Evolutionary conservation across 2,113 vertebrate species (phyloP).

Genomic region (Sarotherodon lohbergeri): DNA sequence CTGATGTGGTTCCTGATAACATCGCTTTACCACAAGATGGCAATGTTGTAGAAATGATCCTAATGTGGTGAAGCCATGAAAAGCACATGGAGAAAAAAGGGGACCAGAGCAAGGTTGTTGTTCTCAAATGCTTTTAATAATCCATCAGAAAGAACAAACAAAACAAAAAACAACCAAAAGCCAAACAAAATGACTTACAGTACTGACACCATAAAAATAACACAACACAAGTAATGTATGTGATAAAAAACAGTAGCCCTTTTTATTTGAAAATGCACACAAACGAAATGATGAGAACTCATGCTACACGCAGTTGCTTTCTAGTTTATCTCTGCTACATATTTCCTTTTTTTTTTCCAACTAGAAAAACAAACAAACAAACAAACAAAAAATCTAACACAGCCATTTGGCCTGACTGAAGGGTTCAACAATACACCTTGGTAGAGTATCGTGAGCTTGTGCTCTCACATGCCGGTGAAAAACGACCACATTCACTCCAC

Average conservation of each 20-base stretch:
- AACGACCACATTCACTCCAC: slow-evolving; percentile 49
- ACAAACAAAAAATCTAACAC: slow-evolving; percentile 7
- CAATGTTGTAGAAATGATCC: slow-evolving; percentile 32
- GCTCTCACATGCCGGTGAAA: slow-evolving; percentile 57
- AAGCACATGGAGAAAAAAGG: not conserved
- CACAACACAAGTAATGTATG: slow-evolving; percentile 28
- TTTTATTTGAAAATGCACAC: slow-evolving; percentile 62
- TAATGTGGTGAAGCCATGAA: not conserved
- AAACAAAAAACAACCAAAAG: not conserved
- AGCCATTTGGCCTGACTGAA: slow-evolving; percentile 32
- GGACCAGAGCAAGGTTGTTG: not conserved
- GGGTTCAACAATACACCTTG: slow-evolving; percentile 42
- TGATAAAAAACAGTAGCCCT: slow-evolving; percentile 74
- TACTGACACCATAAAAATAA: slow-evolving; percentile 63
- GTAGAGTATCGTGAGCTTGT: slow-evolving; percentile 42
- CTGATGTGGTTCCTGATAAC: slow-evolving; percentile 16
- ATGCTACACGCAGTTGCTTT: slow-evolving; percentile 67
- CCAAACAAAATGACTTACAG: slow-evolving; percentile 4
- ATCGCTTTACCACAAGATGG: slow-evolving; percentile 47
- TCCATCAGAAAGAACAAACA: slow-evolving; percentile 40
- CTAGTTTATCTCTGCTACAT: slow-evolving; percentile 66
- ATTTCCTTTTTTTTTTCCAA: slow-evolving; percentile 20
- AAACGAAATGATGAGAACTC: slow-evolving; percentile 53
- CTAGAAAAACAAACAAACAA: slow-evolving; percentile 2
- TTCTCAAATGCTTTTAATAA: slow-evolving; percentile 63